Base-by-base conservation (phyloP, 37 sponge, comb jelly and placozoan species). In the Corticium candelabrum region DNA sequence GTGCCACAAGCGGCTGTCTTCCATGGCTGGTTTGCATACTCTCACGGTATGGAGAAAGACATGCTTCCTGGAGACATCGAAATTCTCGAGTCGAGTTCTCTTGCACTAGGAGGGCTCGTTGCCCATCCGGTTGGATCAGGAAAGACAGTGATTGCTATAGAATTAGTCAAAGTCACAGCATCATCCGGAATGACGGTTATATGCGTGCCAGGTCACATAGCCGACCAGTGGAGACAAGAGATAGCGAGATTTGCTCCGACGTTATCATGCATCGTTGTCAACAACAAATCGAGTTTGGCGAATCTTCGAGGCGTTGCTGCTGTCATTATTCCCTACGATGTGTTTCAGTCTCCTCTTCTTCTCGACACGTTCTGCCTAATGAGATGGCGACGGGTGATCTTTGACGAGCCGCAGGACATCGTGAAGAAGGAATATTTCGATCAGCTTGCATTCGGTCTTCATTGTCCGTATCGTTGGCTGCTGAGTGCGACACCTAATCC, bases 101-200 rank as follows among this genome's bases (percentile, higher is more conserved):
- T 79, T 0, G 4, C 80, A 2, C 39, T 0, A 0, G 80, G 80
- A 1, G 80, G 80, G 3, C 21, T 79, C 37, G 70, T 79, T 29
- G 80, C 80, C 36, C 80, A 79, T 33, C 80, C 80, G 2, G 80
- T 79, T 3, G 80, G 80, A 0, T 75, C 76, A 3, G 76, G 76
- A 0, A 75, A 75, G 38, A 75, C 76, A 32, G 76, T 75, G 30
- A 75, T 75, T 1, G 76, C 76, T 0, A 40, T 35, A 3, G 76
- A 75, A 75, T 33, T 75, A 7, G 37, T 75, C 32, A 1, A 40
- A 0, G 40, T 38, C 4, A 75, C 76, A 3, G 27, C 2, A 3
- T 40, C 5, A 3, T 2, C 2, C 40, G 76, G 76, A 3, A 0
- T 39, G 32, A 75, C 76, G 38, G 76, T 35, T 3, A 40, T 75